Evolutionary conservation across 2,888 invertebrate species (phyloP).

Genomic region (Agonopterix heracliana): DNA sequence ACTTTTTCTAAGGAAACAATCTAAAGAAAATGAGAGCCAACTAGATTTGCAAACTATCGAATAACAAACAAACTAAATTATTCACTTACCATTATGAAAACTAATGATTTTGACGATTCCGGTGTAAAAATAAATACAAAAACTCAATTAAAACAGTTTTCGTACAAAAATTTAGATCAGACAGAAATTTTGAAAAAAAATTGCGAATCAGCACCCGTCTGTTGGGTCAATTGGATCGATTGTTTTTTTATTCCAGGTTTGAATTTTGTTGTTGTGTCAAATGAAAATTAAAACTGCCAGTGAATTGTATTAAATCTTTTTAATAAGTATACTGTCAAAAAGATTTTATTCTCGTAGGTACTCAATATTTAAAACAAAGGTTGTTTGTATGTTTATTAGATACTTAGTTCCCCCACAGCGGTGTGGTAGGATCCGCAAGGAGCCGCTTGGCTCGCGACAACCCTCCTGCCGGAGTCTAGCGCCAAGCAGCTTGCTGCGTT

Average conservation of each 20-base stretch:
- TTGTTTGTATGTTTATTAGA: too few relatives aligned
- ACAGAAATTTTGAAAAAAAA: constrained; percentile 68
- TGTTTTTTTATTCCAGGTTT: constrained; percentile 49
- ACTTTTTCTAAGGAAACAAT: too few relatives aligned
- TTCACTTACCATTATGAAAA: constrained; percentile 63
- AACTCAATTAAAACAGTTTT: constrained; percentile 44
- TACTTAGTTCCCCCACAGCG: too few relatives aligned
- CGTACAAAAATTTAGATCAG: constrained; percentile 53
- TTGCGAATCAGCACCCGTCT: constrained; percentile 52
- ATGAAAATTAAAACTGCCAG: constrained; percentile 5
- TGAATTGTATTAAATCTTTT: neutral
- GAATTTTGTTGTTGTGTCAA: constrained; percentile 24
- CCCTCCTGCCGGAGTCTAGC: too few relatives aligned
- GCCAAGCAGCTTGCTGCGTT: too few relatives aligned
- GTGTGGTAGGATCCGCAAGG: too few relatives aligned
- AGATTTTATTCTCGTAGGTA: neutral
- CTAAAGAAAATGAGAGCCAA: too few relatives aligned
- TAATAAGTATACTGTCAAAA: neutral
- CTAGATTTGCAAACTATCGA: too few relatives aligned
- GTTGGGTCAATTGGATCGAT: constrained; percentile 50
- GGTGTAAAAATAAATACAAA: constrained; percentile 41
- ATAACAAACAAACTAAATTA: neutral
- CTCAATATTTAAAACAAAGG: too few relatives aligned
- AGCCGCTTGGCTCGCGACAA: too few relatives aligned
- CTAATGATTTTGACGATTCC: constrained; percentile 52